A percentile compares a stretch with the other conserved stretches of the same genome.
These are phyloP conservation scores for Drosophila watanabei DNA, from an alignment of 1,140 invertebrate genomes.

Conservation along the genomic window DNA sequence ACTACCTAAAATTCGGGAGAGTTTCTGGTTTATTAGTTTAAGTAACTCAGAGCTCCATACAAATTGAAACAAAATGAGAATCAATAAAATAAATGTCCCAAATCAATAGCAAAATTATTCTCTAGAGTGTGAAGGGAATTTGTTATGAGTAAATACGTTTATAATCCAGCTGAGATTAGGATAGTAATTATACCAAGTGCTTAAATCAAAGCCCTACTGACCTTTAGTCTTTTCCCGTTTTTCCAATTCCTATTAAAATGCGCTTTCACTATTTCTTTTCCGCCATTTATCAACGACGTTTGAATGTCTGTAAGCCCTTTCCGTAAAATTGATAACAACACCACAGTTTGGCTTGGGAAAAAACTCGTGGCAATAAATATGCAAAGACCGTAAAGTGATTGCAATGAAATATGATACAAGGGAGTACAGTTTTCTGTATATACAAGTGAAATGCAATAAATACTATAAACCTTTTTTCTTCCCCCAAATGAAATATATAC, in stretches of 20 bases:
- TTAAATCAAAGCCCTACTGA: neutral
- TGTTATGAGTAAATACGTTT: neutral
- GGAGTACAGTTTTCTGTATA: neutral
- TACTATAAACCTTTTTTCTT: neutral
- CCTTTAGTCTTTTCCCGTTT: neutral
- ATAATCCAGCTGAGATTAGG: neutral
- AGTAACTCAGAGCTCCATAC: neutral
- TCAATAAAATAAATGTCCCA: neutral
- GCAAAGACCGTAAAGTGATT: slow-evolving; percentile 14
- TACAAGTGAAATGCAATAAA: neutral
- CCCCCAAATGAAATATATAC: neutral
- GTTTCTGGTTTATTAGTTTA: neutral
- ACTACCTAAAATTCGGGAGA: too few species aligned
- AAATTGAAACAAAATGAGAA: neutral
- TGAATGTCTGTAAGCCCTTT: slow-evolving; percentile 6
- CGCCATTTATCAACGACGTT: slow-evolving; percentile 4
- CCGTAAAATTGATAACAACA: slow-evolving; percentile 2
- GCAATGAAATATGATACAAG: slow-evolving; percentile 5
- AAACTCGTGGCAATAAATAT: slow-evolving; percentile 6
- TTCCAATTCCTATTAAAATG: neutral
- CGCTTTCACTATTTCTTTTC: neutral
- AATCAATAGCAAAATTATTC: neutral
- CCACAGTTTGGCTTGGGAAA: neutral
- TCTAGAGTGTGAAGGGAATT: neutral
- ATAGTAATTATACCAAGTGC: neutral